A percentile compares a stretch with the other conserved stretches of the same genome.
Evolutionary conservation across 1,140 invertebrate genomes (phyloP).

Genomic region (Ips typographus): DNA sequence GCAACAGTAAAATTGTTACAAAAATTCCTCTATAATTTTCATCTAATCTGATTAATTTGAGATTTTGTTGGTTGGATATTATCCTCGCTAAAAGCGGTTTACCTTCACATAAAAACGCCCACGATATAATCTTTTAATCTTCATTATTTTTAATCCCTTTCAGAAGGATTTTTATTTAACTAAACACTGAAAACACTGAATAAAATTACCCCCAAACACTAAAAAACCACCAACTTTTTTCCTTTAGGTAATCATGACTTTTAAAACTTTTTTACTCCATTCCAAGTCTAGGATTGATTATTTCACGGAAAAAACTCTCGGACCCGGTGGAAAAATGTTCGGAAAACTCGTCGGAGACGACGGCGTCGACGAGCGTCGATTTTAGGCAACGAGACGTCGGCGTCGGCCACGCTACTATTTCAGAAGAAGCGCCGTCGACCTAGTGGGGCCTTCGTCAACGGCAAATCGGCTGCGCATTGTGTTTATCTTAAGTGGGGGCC

Average conservation of each 20-base stretch:
- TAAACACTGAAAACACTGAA: too few relatives aligned
- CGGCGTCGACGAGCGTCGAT: neutral
- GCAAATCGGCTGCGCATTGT: slow-evolving; percentile 10
- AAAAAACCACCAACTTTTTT: neutral
- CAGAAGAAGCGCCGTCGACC: slow-evolving; percentile 22
- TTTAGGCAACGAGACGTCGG: slow-evolving; percentile 5
- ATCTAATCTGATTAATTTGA: too few relatives aligned
- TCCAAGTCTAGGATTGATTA: neutral
- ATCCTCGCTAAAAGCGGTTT: too few relatives aligned
- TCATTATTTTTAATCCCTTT: too few relatives aligned
- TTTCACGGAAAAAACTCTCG: neutral
- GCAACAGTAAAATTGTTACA: too few relatives aligned
- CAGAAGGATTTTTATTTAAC: too few relatives aligned
- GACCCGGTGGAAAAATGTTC: neutral
- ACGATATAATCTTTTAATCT: too few relatives aligned
- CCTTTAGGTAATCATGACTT: slow-evolving; percentile 1
- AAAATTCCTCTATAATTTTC: too few relatives aligned
- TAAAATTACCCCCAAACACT: too few relatives aligned
- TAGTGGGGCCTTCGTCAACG: neutral
- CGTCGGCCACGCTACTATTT: slow-evolving; percentile 30
- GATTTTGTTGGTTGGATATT: too few relatives aligned
- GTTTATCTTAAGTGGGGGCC: too few relatives aligned
- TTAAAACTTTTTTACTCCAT: neutral
- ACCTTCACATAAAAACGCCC: too few relatives aligned
- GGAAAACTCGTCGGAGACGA: neutral